phyloP scores from a whole-genome alignment of 2,113 vertebrate genomes.

The Zosterops borbonicus region DNA sequence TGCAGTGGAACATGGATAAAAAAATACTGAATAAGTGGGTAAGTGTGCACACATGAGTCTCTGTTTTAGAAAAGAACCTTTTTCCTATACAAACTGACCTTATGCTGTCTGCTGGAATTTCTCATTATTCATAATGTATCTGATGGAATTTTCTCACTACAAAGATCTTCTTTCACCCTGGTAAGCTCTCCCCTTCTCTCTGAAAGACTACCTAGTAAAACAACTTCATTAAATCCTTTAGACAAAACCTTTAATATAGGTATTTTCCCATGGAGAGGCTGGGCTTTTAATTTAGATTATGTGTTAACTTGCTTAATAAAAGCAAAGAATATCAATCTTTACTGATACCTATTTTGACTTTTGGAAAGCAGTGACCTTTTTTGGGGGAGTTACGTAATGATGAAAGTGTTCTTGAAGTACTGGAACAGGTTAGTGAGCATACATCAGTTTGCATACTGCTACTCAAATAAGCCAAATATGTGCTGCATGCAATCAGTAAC shows the following conservation, averaged over 20 bases:
- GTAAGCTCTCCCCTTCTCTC: background rate
- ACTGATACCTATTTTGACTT: background rate
- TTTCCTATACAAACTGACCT: background rate
- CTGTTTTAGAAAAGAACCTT: background rate
- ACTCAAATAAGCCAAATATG: background rate
- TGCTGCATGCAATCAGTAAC: background rate
- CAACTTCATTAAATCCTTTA: background rate
- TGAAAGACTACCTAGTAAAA: background rate
- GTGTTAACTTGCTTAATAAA: background rate
- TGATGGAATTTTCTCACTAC: background rate
- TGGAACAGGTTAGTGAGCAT: background rate
- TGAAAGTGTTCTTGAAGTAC: background rate
- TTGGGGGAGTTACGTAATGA: background rate
- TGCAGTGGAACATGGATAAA: background rate
- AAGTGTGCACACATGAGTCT: background rate
- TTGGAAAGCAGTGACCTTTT: background rate
- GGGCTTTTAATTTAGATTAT: background rate
- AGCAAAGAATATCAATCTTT: background rate
- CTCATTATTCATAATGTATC: background rate
- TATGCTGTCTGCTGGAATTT: background rate
- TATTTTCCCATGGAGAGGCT: background rate
- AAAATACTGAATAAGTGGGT: background rate
- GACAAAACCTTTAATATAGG: background rate
- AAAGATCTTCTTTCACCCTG: background rate
- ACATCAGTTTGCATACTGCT: background rate